Evolutionary conservation across 2,797 vertebrate species (phyloP).

Genomic region (Meriones psammophilus): DNA sequence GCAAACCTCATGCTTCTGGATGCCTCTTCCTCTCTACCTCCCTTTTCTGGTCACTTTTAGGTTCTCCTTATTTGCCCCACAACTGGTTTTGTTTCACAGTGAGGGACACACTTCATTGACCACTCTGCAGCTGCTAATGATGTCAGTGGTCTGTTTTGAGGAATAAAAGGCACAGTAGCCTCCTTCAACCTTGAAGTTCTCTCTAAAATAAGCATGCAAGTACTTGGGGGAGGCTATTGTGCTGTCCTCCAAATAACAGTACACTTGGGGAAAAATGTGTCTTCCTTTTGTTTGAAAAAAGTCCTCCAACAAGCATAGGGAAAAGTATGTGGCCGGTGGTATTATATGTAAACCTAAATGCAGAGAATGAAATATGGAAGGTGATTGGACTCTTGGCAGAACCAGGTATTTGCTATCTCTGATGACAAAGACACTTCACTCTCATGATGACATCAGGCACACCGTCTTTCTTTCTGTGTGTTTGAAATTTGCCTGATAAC

Average conservation of each 20-base stretch:
- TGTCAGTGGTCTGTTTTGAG: neutral
- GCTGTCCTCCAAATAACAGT: neutral
- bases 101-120: neutral
- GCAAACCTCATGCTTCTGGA: neutral
- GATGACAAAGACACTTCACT: neutral
- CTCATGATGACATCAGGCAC: neutral
- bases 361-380: neutral
- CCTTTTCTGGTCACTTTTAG: conserved; percentile 32
- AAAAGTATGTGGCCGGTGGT: neutral
- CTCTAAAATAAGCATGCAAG: conserved; percentile 13
- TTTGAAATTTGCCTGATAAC: neutral
- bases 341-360: neutral
- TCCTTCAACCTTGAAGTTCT: neutral
- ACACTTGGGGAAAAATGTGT: conserved; percentile 16
- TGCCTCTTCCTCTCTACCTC: neutral
- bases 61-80: neutral
- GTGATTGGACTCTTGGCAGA: neutral
- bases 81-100: neutral
- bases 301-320: neutral
- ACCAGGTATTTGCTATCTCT: neutral
- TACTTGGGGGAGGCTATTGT: neutral
- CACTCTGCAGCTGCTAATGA: neutral
- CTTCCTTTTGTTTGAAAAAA: conserved; percentile 38
- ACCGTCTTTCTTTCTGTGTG: neutral
- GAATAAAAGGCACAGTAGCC: neutral